These are phyloP conservation scores for Sphaeramia orbicularis DNA, from an alignment of 2,797 vertebrate species.

Conservation along the genomic window DNA sequence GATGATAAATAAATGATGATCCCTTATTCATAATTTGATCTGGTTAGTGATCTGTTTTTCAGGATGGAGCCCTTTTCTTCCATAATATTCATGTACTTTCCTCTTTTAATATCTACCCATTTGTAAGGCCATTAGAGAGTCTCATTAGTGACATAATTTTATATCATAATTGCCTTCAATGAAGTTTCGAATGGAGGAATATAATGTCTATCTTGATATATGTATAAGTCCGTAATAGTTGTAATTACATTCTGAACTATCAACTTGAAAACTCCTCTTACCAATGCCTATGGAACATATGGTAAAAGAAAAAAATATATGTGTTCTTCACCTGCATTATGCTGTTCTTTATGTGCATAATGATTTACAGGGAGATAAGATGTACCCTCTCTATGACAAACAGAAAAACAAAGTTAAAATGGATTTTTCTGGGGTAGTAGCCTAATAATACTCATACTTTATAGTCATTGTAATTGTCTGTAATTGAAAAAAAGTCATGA, in stretches of 20 bases:
- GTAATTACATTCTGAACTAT: not conserved
- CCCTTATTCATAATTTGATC: constrained; percentile 1
- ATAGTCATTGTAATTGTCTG: no score
- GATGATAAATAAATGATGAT: not conserved
- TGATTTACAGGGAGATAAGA: no score
- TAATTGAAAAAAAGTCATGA: not conserved
- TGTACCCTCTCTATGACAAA: no score
- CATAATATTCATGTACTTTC: constrained; percentile 7
- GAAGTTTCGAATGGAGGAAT: not conserved
- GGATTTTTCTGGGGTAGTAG: no score
- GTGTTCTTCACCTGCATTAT: no score
- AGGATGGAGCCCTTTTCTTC: constrained; percentile 2
- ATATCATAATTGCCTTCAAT: not conserved
- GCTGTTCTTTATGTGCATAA: no score
- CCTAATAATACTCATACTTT: no score
- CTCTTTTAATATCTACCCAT: constrained; percentile 10
- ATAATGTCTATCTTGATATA: not conserved
- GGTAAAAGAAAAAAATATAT: no score
- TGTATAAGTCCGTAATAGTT: not conserved
- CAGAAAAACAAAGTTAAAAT: no score
- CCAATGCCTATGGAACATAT: no score
- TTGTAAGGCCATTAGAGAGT: constrained; percentile 22
- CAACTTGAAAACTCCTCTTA: constrained; percentile 1
- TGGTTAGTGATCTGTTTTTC: constrained; percentile 16
- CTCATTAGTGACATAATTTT: constrained; percentile 8